Conservation (phyloP, 2,797 vertebrate genomes). For the Chelonia mydas region DNA sequence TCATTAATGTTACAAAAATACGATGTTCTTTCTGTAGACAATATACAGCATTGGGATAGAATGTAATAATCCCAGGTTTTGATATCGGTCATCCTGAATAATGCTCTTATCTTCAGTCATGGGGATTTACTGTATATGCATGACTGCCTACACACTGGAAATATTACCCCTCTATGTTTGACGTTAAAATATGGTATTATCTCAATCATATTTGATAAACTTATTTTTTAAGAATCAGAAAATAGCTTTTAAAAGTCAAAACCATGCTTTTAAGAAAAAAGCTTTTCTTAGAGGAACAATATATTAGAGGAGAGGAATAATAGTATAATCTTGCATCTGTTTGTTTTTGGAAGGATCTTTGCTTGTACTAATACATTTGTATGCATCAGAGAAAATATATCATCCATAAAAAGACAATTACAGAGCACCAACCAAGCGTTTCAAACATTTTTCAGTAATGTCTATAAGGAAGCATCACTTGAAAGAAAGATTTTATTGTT, state of each 20-base stretch:
- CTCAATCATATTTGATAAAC: conserved; percentile 30
- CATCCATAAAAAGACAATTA: conserved; percentile 77
- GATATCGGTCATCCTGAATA: neutral
- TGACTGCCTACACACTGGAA: neutral
- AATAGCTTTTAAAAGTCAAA: conserved; percentile 67
- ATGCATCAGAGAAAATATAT: conserved; percentile 48
- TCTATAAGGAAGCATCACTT: conserved; percentile 52
- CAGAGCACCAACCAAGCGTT: conserved; percentile 67
- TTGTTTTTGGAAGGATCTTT: conserved; percentile 65
- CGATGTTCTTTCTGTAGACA: neutral
- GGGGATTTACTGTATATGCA: neutral
- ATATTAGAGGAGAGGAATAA: conserved; percentile 43
- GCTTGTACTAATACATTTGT: conserved; percentile 65
- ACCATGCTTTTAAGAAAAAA: conserved; percentile 47
- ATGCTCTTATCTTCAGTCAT: neutral
- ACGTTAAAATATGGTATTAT: neutral
- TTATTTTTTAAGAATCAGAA: conserved; percentile 64
- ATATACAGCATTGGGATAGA: neutral
- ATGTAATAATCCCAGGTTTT: neutral
- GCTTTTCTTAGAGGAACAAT: conserved; percentile 38
- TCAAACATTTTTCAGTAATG: conserved; percentile 54
- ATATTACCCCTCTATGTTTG: neutral
- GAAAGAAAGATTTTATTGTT: conserved; percentile 52
- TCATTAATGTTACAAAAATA: conserved; percentile 6
- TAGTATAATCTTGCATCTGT: conserved; percentile 49